Conservation (phyloP, 2,888 invertebrate species). For the Galeopsomyia nigrocyanea region DNA sequence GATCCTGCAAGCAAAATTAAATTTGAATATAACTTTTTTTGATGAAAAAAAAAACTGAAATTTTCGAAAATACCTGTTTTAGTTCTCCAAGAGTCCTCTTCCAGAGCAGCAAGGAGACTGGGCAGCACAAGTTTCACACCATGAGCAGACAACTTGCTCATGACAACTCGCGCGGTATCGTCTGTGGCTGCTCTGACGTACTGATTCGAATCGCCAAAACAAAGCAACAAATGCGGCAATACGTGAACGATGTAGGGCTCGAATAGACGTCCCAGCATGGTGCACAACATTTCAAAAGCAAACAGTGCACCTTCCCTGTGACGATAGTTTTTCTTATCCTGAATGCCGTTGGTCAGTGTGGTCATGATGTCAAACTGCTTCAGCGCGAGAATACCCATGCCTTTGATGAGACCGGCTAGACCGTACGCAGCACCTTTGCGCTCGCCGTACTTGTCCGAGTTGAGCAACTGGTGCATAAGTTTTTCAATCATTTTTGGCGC, state of each 20-base stretch:
- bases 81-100: conserved; percentile 99
- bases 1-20: conserved; percentile 75
- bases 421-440: conserved; percentile 97
- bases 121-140: conserved; percentile 98
- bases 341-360: conserved; percentile 91
- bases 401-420: conserved; percentile 96
- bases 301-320: conserved; percentile 96
- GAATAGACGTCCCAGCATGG: conserved; percentile 94
- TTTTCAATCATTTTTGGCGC: conserved; percentile 90
- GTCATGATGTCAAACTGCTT: conserved; percentile 98
- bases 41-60: neutral
- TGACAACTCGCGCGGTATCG: conserved; percentile 95
- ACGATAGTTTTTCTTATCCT: conserved; percentile 96
- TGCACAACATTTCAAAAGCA: conserved; percentile 97
- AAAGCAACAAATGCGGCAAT: conserved; percentile 91
- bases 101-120: conserved; percentile 90
- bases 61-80: conserved; percentile 79
- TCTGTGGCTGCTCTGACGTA: conserved; percentile 97
- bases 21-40: conserved; percentile 17
- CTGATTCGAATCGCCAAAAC: conserved; percentile 96
- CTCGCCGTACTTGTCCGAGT: conserved; percentile 93
- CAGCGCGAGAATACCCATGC: conserved; percentile 93
- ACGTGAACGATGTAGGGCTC: conserved; percentile 99
- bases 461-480: conserved; percentile 87
- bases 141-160: conserved; percentile 95